Conservation (phyloP, 1,140 invertebrate species). For the Drosophila aff. region DNA sequence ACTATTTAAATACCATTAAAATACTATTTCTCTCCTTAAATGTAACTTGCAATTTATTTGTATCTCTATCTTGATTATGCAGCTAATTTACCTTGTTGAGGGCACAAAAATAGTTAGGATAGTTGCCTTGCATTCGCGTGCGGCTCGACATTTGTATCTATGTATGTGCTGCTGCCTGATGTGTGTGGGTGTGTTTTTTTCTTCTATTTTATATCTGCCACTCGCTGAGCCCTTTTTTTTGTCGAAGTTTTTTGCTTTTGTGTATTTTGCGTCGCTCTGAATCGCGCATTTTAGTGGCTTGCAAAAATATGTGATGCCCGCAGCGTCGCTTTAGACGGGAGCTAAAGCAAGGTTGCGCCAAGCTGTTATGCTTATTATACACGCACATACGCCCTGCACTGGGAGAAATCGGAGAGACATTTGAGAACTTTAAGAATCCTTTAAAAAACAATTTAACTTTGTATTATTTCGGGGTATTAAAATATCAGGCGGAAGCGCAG, state of each 20-base stretch:
- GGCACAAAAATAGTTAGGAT: slow-evolving; percentile 8
- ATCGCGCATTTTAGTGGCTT: slow-evolving; percentile 56
- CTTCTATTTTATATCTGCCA: slow-evolving; percentile 25
- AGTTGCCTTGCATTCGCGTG: slow-evolving; percentile 6
- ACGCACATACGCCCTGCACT: slow-evolving; percentile 16
- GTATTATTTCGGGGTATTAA: too few species aligned
- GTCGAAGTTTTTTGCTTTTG: slow-evolving; percentile 6
- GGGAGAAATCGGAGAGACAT: neutral
- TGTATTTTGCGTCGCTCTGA: slow-evolving; percentile 29
- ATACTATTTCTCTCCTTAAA: too few species aligned
- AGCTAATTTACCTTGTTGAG: neutral
- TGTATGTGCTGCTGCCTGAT: neutral
- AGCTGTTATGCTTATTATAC: slow-evolving; percentile 64
- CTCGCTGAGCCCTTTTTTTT: slow-evolving; percentile 3
- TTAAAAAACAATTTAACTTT: too few species aligned
- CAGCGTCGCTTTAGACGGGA: slow-evolving; percentile 35
- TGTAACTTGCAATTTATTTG: too few species aligned
- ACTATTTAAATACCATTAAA: too few species aligned
- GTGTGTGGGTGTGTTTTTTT: slow-evolving; percentile 12
- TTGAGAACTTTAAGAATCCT: neutral
- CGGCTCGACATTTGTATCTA: slow-evolving; percentile 21
- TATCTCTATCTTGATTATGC: neutral
- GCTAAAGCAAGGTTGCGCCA: slow-evolving; percentile 33
- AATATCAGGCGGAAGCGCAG: too few species aligned
- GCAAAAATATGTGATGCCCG: slow-evolving; percentile 60